Conservation (phyloP, 2,797 vertebrate species). For the Sebastiscus tertius region DNA sequence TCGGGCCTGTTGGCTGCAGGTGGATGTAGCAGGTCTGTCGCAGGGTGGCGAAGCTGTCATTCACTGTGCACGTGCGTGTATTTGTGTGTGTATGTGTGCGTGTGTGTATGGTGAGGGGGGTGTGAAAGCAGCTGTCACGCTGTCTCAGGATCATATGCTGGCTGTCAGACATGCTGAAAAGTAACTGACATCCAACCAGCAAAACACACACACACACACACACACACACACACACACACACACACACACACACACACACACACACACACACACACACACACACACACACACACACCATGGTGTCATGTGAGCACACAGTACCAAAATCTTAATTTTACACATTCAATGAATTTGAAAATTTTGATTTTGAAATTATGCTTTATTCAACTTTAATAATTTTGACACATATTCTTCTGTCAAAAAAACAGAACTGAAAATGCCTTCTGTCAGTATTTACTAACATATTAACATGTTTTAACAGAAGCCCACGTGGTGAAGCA, state of each 20-base stretch:
- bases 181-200: constrained; percentile 61
- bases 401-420: neutral
- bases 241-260: constrained; percentile 29
- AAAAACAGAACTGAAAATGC: neutral
- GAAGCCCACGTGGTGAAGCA: neutral
- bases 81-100: constrained; percentile 17
- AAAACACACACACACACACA: constrained; percentile 29
- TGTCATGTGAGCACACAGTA: neutral
- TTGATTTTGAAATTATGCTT: neutral
- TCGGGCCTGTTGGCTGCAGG: constrained; percentile 58
- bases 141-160: constrained; percentile 85
- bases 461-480: neutral
- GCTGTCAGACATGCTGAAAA: constrained; percentile 75
- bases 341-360: neutral
- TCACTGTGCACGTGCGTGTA: constrained; percentile 32
- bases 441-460: neutral
- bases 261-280: constrained; percentile 32
- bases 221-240: constrained; percentile 29
- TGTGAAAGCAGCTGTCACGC: constrained; percentile 76
- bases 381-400: neutral
- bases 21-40: constrained; percentile 58
- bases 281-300: constrained; percentile 24
- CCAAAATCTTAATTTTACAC: neutral
- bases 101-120: constrained; percentile 33
- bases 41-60: constrained; percentile 69